A percentile compares a stretch with the other conserved stretches of the same genome.
These are phyloP conservation scores for Emydocephalus ijimae DNA, from an alignment of 2,113 vertebrate genomes.

Conservation along the genomic window DNA sequence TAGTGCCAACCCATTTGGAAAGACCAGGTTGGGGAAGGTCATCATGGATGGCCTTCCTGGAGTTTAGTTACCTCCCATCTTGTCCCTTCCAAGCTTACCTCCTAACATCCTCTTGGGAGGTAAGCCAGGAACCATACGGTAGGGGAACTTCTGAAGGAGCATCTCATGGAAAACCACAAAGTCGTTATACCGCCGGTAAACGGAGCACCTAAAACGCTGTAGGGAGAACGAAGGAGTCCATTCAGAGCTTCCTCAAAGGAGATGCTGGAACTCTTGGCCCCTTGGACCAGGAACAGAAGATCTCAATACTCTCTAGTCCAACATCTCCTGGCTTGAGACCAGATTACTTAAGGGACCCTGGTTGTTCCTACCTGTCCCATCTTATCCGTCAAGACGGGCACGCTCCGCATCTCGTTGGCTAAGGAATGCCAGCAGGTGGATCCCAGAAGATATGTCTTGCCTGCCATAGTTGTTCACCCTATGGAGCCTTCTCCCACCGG, in stretches of 20 bases:
- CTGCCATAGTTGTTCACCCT: neutral
- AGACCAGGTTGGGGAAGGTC: neutral
- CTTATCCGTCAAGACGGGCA: neutral
- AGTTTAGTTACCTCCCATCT: rapidly evolving
- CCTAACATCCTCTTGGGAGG: slow-evolving; percentile 93
- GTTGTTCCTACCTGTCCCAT: neutral
- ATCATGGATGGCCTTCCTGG: neutral
- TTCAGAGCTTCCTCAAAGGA: neutral
- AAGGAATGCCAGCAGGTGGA: neutral
- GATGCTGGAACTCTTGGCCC: neutral
- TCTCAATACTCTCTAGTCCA: neutral
- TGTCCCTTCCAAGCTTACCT: slow-evolving; percentile 70
- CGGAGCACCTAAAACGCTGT: slow-evolving; percentile 85
- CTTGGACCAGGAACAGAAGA: neutral
- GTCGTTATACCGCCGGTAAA: slow-evolving; percentile 91
- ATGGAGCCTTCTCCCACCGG: neutral
- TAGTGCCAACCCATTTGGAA: neutral
- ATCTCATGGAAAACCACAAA: slow-evolving; percentile 95
- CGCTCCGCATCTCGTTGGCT: neutral
- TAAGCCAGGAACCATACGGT: slow-evolving; percentile 89
- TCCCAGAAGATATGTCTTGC: neutral
- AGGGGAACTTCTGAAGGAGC: slow-evolving; percentile 89
- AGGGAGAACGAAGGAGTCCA: neutral
- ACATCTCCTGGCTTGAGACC: neutral
- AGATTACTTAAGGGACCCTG: neutral